A percentile compares a stretch with the other conserved stretches of the same genome.
These are phyloP conservation scores for Ivindomyrus marchei DNA, from an alignment of 2,113 vertebrate species.

Conservation along the genomic window DNA sequence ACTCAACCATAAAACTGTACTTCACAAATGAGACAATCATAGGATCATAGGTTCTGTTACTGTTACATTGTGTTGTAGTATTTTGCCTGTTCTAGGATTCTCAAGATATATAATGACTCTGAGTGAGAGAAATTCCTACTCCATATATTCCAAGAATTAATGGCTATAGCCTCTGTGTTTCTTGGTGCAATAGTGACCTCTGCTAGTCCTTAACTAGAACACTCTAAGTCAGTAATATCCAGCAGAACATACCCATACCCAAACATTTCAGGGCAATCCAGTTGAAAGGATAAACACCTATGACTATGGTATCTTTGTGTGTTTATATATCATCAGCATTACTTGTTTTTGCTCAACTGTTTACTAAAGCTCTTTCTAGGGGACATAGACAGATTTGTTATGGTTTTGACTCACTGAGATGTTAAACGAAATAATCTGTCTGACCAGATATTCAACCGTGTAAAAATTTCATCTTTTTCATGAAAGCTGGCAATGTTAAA, in stretches of 20 bases:
- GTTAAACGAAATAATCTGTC: constrained; percentile 16
- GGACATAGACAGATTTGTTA: constrained; percentile 5
- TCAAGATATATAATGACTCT: background rate
- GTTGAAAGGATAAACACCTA: constrained; percentile 8
- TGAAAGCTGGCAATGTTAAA: constrained; percentile 20
- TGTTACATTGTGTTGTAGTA: background rate
- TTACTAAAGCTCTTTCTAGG: constrained; percentile 16
- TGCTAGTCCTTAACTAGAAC: constrained; percentile 6
- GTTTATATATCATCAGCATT: constrained; percentile 35
- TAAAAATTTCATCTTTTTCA: constrained; percentile 18
- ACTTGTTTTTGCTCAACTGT: constrained; percentile 24
- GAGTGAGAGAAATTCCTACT: background rate
- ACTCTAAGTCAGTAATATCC: background rate
- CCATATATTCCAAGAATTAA: background rate
- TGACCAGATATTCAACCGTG: constrained; percentile 16
- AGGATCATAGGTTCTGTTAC: background rate
- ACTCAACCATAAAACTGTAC: background rate
- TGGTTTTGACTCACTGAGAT: constrained; percentile 21
- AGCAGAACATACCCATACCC: background rate
- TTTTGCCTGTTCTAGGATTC: background rate
- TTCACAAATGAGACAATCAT: background rate
- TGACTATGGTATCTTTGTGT: constrained; percentile 34
- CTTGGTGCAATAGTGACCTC: constrained; percentile 17
- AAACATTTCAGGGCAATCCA: background rate
- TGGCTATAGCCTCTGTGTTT: background rate